Base-by-base conservation (phyloP, 2,113 vertebrate species). In the Scopus umbretta region DNA sequence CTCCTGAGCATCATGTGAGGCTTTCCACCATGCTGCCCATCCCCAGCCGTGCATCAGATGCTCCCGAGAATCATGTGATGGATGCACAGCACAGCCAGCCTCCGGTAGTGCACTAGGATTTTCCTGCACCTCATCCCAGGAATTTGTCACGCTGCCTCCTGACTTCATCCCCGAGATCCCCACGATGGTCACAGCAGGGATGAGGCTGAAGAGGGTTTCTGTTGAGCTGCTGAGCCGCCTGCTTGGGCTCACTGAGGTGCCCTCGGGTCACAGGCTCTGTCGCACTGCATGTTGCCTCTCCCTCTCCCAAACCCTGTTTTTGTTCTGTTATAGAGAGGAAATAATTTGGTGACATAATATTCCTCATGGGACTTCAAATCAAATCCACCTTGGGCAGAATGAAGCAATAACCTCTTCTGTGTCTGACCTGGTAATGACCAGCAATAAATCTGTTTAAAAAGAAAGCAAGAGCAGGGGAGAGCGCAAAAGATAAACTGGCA, bases 1-100 rank as follows among this genome's bases (percentile, higher is more conserved):
- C 95, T 92, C 79, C 87, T 97, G 96, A 95, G 71, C 66, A 76
- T 96, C 96, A 96, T 92, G 92, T 97, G 97, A 97, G 71, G 78
- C n/a, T 80, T 94, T 90, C 87, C 71, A 90, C 55, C 87, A 59
- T 2, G 6, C 65, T 76, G 72, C 80, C 88, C 61, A n/a, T 88
- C 53, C 80, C 76, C 76, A 90, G 84, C 63, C 16, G 0, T 10
- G 53, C 80, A 94, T 85, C 80, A 94, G 66, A 91, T 2, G n/a
- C 91, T 92, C 71, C 87, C 79, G 81, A 94, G 85, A 65, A 61
- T 90, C 96, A 96, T 95, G 96, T 95, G 97, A 97, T 76, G 78
- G 42, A 82, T 6, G 55, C 80, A 83, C 65, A 92, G 42, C 79
- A 88, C 1, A 0, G 45, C 36, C 56, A 75, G 80, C 86, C 85